Percentiles rank a stretch among this genome's conserved stretches.
phyloP scores from a whole-genome alignment of 2,113 vertebrate species.

The Phoenicopterus ruber region DNA sequence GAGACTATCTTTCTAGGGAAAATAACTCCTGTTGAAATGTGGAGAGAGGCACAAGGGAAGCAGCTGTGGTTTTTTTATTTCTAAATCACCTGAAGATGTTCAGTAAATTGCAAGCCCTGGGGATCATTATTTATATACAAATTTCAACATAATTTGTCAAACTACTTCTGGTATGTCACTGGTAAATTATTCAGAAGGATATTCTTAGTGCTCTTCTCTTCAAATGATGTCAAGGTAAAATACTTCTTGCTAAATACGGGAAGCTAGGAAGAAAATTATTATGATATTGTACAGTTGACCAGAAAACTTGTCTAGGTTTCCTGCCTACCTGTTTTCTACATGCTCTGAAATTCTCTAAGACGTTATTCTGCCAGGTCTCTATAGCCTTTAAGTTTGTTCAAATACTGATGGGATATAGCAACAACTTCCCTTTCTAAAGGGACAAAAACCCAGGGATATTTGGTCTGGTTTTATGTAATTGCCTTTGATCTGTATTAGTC shows the following conservation, averaged over 20 bases:
- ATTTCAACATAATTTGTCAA: neutral
- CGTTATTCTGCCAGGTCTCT: neutral
- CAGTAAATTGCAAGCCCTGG: neutral
- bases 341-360: neutral
- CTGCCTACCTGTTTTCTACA: neutral
- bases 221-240: neutral
- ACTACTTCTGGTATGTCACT: neutral
- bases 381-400: neutral
- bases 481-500: neutral
- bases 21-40: neutral
- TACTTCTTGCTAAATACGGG: neutral
- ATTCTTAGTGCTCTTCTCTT: neutral
- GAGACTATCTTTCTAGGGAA: neutral
- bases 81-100: neutral
- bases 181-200: neutral
- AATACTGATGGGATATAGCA: neutral
- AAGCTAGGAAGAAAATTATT: neutral
- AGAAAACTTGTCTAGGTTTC: neutral
- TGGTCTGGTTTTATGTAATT: neutral
- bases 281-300: neutral
- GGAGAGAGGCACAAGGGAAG: neutral
- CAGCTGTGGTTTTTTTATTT: neutral
- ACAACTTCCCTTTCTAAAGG: neutral
- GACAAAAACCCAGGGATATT: neutral
- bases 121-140: neutral